Evolutionary conservation across 2,888 invertebrate genomes (phyloP).

Genomic region (Anarsia innoxiella): DNA sequence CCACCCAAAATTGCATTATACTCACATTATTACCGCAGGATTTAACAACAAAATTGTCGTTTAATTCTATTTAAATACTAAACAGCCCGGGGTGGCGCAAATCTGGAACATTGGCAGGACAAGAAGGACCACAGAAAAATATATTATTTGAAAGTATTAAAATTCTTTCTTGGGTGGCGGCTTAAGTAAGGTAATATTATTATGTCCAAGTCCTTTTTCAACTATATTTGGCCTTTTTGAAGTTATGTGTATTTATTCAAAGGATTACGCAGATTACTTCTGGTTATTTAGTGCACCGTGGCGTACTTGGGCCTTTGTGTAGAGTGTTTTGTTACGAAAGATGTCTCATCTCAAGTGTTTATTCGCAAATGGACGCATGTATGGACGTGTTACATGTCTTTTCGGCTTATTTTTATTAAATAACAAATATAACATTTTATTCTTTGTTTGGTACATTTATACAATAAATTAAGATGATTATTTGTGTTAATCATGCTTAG

Average conservation of each 20-base stretch:
- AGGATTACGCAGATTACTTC: conserved; percentile 54
- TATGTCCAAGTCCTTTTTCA: conserved; percentile 33
- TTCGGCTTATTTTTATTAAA: not conserved
- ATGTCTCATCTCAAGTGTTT: conserved; percentile 21
- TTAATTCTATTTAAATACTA: conserved; percentile 10
- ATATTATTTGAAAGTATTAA: conserved; percentile 20
- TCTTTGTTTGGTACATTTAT: too few species aligned
- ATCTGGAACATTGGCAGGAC: conserved; percentile 26
- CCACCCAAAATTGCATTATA: conserved; percentile 34
- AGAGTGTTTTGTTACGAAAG: conserved; percentile 44
- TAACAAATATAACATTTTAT: too few species aligned
- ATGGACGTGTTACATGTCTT: conserved; percentile 4
- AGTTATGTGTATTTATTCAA: conserved; percentile 48
- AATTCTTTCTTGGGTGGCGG: conserved; percentile 47
- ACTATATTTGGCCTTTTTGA: conserved; percentile 26
- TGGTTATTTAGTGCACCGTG: conserved; percentile 31
- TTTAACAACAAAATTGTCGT: conserved; percentile 29
- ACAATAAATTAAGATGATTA: too few species aligned
- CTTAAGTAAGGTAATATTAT: conserved; percentile 28
- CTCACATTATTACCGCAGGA: conserved; percentile 24
- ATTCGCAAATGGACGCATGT: conserved; percentile 13
- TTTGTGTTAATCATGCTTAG: too few species aligned
- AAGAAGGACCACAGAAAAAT: too few species aligned
- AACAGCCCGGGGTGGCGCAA: conserved; percentile 29
- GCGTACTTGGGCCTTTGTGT: conserved; percentile 16